phyloP scores from a whole-genome alignment of 1,140 invertebrate species.

The Dendroctonus ponderosae region DNA sequence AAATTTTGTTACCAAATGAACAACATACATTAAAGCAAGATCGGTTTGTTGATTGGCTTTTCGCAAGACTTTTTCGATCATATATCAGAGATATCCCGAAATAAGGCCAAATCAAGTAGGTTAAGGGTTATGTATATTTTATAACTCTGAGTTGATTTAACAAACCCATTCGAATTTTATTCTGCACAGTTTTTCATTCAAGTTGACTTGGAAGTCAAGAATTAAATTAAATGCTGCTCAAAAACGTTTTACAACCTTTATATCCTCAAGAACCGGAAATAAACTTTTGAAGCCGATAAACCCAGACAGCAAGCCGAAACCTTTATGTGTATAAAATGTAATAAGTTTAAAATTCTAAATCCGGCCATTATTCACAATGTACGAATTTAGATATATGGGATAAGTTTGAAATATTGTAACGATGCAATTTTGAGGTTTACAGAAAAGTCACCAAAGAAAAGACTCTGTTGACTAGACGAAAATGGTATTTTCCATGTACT shows the following conservation, averaged over 20 bases:
- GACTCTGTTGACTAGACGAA: constrained; percentile 10
- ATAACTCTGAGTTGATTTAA: no score
- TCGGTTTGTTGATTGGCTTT: no score
- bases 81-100: no score
- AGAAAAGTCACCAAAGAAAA: constrained; percentile 10
- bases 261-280: not conserved
- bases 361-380: constrained; percentile 22
- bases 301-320: constrained; percentile 7
- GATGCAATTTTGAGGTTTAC: constrained; percentile 18
- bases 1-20: no score
- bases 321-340: constrained; percentile 17
- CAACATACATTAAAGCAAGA: no score
- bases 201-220: no score
- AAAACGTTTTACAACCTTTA: not conserved
- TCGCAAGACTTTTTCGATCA: no score
- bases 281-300: constrained; percentile 13
- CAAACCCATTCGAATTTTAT: no score
- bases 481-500: constrained; percentile 10
- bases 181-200: no score
- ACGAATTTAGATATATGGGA: constrained; percentile 26
- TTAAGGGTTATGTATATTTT: no score
- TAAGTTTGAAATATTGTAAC: constrained; percentile 30
- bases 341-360: constrained; percentile 27
- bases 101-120: no score
- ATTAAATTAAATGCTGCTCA: not conserved